These are phyloP conservation scores for Phalacrocorax pelagicus DNA, from an alignment of 2,113 vertebrate genomes.

Conservation along the genomic window DNA sequence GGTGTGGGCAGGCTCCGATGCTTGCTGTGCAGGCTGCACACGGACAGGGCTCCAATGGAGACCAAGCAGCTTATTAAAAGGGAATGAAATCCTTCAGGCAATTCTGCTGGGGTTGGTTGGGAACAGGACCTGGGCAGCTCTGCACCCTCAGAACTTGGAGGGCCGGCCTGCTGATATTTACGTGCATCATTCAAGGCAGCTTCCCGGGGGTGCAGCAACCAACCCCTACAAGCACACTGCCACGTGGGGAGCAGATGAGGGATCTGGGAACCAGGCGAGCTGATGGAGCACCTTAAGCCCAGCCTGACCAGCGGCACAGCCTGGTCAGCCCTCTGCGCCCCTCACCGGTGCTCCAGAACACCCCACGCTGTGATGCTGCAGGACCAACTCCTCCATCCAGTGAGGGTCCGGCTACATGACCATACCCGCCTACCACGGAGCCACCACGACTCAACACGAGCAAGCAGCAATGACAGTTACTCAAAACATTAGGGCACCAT, in stretches of 20 bases:
- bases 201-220: background rate
- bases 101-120: background rate
- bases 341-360: background rate
- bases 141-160: rapidly evolving
- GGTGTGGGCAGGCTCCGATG: background rate
- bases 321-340: background rate
- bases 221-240: background rate
- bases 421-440: background rate
- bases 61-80: background rate
- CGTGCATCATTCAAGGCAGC: rapidly evolving
- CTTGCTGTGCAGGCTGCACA: background rate
- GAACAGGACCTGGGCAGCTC: background rate
- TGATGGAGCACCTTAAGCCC: background rate
- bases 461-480: background rate
- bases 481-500: rapidly evolving
- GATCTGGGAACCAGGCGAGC: too few relatives aligned
- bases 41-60: background rate
- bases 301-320: background rate
- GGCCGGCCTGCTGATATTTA: rapidly evolving
- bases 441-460: background rate
- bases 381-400: background rate
- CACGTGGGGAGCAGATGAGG: rapidly evolving
- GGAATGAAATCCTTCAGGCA: background rate
- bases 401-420: background rate
- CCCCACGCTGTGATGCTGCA: background rate